Conservation (phyloP, 2,113 vertebrate genomes). For the Psettodes erumei region DNA sequence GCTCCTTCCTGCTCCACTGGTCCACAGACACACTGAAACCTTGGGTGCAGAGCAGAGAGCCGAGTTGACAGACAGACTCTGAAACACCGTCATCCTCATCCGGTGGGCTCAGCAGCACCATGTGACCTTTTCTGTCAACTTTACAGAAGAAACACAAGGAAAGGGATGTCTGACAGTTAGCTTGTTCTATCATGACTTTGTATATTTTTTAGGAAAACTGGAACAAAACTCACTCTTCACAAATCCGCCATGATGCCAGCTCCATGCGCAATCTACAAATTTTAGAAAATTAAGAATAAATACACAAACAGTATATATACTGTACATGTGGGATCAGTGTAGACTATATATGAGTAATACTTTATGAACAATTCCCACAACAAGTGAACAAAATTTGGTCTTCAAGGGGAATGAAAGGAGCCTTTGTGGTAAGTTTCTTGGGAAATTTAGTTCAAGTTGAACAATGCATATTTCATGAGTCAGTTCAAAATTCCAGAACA, state of each 20-base stretch:
- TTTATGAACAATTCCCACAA: not conserved
- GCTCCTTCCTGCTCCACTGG: conserved; percentile 85
- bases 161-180: not conserved
- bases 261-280: conserved; percentile 68
- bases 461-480: not conserved
- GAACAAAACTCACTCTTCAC: conserved; percentile 58
- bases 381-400: not conserved
- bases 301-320: not conserved
- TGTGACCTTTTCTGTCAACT: conserved; percentile 47
- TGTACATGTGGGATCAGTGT: not conserved
- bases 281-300: conserved; percentile 14
- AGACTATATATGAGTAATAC: not conserved
- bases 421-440: conserved; percentile 18
- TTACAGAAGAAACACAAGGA: conserved; percentile 40
- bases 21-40: conserved; percentile 86
- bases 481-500: not conserved
- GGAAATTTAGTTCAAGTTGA: not conserved
- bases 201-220: not conserved
- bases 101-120: conserved; percentile 87
- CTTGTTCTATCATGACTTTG: not conserved
- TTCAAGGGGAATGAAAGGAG: conserved; percentile 17
- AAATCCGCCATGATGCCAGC: conserved; percentile 54
- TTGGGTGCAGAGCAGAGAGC: conserved; percentile 77
- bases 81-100: conserved; percentile 75
- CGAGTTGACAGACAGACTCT: conserved; percentile 76